A percentile compares a stretch with the other conserved stretches of the same genome.
Conservation (phyloP, 2,888 invertebrate species). For the Caenorhabditis auriculariae region DNA sequence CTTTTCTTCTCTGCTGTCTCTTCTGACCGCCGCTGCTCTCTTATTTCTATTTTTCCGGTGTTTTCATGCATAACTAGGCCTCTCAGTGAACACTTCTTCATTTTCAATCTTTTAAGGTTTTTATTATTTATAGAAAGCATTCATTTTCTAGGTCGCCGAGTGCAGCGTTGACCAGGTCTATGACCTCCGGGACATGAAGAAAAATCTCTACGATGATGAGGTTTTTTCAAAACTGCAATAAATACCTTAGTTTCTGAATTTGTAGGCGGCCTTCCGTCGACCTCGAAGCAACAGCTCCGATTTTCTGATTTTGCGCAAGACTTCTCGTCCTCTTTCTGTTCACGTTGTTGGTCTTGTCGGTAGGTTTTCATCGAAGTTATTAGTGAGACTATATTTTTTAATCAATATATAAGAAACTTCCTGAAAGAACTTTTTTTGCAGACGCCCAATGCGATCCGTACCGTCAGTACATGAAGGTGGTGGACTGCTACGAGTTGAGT, state of each 20-base stretch:
- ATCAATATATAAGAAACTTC: not conserved
- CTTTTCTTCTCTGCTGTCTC: no score
- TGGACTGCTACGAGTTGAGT: constrained; percentile 44
- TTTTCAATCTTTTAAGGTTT: no score
- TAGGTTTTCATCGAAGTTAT: constrained; percentile 14
- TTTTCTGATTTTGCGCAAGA: constrained; percentile 46
- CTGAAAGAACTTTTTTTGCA: constrained; percentile 11
- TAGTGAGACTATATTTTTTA: no score
- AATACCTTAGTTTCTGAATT: not conserved
- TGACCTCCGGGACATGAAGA: constrained; percentile 33
- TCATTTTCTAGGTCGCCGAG: constrained; percentile 24
- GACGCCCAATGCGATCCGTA: constrained; percentile 44
- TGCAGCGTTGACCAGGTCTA: constrained; percentile 37
- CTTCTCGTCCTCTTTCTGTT: constrained; percentile 47
- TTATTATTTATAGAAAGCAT: no score
- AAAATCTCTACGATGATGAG: constrained; percentile 43
- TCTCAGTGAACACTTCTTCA: no score
- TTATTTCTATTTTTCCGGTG: no score
- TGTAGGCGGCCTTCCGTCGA: constrained; percentile 25
- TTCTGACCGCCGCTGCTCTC: no score
- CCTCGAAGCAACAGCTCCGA: constrained; percentile 48
- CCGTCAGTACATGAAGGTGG: constrained; percentile 47
- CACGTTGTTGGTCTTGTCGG: constrained; percentile 48
- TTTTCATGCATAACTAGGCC: no score
- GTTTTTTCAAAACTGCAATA: not conserved